Evolutionary conservation across 2,888 invertebrate genomes (phyloP).

Genomic region (Mamestra brassicae): DNA sequence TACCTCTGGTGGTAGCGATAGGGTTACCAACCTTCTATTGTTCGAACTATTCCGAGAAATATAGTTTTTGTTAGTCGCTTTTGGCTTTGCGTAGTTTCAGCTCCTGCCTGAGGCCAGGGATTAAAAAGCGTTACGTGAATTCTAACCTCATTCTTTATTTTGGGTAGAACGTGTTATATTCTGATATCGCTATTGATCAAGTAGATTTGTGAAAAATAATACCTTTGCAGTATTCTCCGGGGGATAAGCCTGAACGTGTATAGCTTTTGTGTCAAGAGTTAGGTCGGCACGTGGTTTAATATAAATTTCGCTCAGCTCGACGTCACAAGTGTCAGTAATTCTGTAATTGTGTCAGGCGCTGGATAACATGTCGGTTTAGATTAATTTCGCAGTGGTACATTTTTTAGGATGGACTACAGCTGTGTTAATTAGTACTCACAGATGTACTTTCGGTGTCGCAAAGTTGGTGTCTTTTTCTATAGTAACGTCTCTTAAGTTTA

Average conservation of each 20-base stretch:
- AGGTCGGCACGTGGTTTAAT: slow-evolving; percentile 39
- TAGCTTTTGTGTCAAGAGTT: slow-evolving; percentile 37
- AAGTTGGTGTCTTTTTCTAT: not conserved
- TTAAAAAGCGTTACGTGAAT: slow-evolving; percentile 46
- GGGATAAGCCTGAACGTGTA: slow-evolving; percentile 28
- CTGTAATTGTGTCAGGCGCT: slow-evolving; percentile 49
- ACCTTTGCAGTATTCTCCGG: slow-evolving; percentile 14
- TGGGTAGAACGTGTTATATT: slow-evolving; percentile 23
- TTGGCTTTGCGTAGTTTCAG: slow-evolving; percentile 31
- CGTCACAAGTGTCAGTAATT: slow-evolving; percentile 52
- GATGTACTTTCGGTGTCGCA: slow-evolving; percentile 11
- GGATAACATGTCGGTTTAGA: slow-evolving; percentile 41
- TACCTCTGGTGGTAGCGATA: slow-evolving; percentile 15
- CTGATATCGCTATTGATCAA: slow-evolving; percentile 43
- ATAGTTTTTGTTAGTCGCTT: slow-evolving; percentile 27
- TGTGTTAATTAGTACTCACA: slow-evolving; percentile 31
- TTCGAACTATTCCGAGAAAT: slow-evolving; percentile 22
- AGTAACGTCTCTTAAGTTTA: not conserved
- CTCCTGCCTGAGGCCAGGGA: slow-evolving; percentile 20
- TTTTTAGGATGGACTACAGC: slow-evolving; percentile 35
- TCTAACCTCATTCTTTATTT: slow-evolving; percentile 40
- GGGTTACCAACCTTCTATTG: slow-evolving; percentile 23
- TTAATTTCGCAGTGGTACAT: slow-evolving; percentile 31
- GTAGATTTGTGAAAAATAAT: slow-evolving; percentile 39
- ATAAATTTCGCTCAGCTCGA: slow-evolving; percentile 44